Percentiles rank a stretch among this genome's conserved stretches.
These are phyloP conservation scores for Typhlichthys eigenmanni DNA, from an alignment of 2,797 vertebrate genomes.

Conservation along the genomic window DNA sequence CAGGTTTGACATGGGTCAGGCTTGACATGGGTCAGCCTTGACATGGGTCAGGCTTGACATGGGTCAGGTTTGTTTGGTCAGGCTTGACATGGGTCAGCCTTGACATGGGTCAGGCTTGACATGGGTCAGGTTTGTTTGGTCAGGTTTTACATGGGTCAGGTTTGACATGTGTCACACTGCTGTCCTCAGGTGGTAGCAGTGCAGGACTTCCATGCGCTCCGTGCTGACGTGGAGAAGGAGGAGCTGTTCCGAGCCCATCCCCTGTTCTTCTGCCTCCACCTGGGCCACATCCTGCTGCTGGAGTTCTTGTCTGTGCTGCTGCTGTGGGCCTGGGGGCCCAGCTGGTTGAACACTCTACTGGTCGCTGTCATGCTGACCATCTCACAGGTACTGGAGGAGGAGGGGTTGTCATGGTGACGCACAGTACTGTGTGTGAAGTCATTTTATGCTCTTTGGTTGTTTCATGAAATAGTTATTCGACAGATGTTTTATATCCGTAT, in stretches of 20 bases:
- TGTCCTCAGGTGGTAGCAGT: slow-evolving; percentile 76
- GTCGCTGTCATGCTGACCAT: slow-evolving; percentile 78
- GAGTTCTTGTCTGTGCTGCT: slow-evolving; percentile 84
- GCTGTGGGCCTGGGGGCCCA: slow-evolving; percentile 80
- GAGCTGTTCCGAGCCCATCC: slow-evolving; percentile 82
- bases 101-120: too few species aligned
- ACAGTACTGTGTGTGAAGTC: too few species aligned
- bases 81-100: too few species aligned
- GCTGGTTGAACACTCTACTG: slow-evolving; percentile 86
- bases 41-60: too few species aligned
- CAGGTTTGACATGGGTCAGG: too few species aligned
- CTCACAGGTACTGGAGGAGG: slow-evolving; percentile 80
- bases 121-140: too few species aligned
- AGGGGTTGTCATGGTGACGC: neutral
- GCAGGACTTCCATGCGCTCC: slow-evolving; percentile 85
- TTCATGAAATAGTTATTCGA: too few species aligned
- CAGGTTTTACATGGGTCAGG: too few species aligned
- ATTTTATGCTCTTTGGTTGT: too few species aligned
- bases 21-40: too few species aligned
- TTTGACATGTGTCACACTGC: neutral
- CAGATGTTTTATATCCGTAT: too few species aligned
- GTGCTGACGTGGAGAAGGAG: slow-evolving; percentile 77
- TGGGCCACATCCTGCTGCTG: slow-evolving; percentile 87
- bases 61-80: too few species aligned
- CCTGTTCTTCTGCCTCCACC: slow-evolving; percentile 85